Evolutionary conservation across 2,113 vertebrate species (phyloP).

Genomic region (Saccopteryx leptura): DNA sequence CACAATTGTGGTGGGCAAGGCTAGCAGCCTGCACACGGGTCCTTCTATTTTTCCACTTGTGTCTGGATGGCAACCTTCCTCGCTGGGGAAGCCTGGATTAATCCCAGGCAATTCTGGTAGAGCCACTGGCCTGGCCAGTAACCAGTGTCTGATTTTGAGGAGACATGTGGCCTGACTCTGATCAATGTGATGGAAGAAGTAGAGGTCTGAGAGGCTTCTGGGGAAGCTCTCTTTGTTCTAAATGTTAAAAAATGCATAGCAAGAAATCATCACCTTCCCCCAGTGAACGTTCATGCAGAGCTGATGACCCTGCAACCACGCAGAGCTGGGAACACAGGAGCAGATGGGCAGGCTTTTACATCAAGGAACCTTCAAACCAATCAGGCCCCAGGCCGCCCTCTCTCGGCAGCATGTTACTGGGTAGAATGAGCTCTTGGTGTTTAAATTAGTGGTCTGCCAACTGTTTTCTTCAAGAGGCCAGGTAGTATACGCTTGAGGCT

Average conservation of each 20-base stretch:
- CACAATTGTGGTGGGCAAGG: neutral
- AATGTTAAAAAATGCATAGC: neutral
- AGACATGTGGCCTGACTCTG: neutral
- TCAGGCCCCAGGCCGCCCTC: neutral
- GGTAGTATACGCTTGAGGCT: neutral
- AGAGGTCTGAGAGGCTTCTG: neutral
- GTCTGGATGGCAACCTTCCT: neutral
- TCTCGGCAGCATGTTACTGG: neutral
- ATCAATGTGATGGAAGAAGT: neutral
- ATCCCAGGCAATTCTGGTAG: neutral
- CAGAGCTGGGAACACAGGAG: neutral
- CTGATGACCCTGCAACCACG: accelerated
- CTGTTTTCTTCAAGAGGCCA: neutral
- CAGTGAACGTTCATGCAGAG: accelerated
- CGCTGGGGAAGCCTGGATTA: neutral
- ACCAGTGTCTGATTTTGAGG: neutral
- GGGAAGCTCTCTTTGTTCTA: neutral
- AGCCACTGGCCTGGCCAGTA: neutral
- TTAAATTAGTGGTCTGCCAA: neutral
- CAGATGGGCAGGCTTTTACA: accelerated
- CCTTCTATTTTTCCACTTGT: neutral
- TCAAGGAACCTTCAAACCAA: neutral
- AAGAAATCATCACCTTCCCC: neutral
- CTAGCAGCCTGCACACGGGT: neutral
- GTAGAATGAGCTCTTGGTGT: neutral